Percentiles rank a stretch among this genome's conserved stretches.
Evolutionary conservation across 2,888 invertebrate genomes (phyloP).

Genomic region (Hypolimnas misippus): DNA sequence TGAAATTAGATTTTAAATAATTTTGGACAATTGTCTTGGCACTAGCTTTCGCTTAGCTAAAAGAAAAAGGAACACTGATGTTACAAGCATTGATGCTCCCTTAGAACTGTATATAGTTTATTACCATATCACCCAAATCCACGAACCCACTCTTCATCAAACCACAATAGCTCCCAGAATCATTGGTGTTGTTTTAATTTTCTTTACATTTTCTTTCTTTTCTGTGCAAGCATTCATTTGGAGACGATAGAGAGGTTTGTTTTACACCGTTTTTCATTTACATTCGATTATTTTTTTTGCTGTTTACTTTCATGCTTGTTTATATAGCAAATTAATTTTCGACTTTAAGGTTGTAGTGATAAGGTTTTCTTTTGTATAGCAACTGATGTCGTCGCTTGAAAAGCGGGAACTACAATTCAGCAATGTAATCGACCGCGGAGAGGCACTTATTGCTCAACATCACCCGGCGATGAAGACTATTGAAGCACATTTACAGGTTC

Average conservation of each 20-base stretch:
- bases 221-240: slow-evolving; percentile 84
- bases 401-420: slow-evolving; percentile 98
- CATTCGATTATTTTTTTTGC: slow-evolving; percentile 46
- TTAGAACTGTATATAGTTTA: not conserved
- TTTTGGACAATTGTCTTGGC: not conserved
- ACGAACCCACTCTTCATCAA: slow-evolving; percentile 7
- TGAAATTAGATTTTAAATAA: too few species aligned
- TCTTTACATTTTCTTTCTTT: slow-evolving; percentile 61
- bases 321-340: slow-evolving; percentile 21
- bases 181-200: slow-evolving; percentile 45
- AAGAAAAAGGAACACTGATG: not conserved
- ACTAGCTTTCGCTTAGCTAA: not conserved
- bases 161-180: slow-evolving; percentile 17
- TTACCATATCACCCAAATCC: not conserved
- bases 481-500: slow-evolving; percentile 88
- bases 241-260: slow-evolving; percentile 85
- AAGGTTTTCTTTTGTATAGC: slow-evolving; percentile 81
- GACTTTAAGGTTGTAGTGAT: slow-evolving; percentile 16
- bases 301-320: slow-evolving; percentile 51
- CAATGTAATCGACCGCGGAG: slow-evolving; percentile 97
- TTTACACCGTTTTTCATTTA: slow-evolving; percentile 50
- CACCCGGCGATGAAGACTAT: slow-evolving; percentile 98
- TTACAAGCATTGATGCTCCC: not conserved
- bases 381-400: slow-evolving; percentile 97
- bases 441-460: slow-evolving; percentile 95